Evolutionary conservation across 2,888 invertebrate species (phyloP).

Genomic region (Eustalomyia histrio): DNA sequence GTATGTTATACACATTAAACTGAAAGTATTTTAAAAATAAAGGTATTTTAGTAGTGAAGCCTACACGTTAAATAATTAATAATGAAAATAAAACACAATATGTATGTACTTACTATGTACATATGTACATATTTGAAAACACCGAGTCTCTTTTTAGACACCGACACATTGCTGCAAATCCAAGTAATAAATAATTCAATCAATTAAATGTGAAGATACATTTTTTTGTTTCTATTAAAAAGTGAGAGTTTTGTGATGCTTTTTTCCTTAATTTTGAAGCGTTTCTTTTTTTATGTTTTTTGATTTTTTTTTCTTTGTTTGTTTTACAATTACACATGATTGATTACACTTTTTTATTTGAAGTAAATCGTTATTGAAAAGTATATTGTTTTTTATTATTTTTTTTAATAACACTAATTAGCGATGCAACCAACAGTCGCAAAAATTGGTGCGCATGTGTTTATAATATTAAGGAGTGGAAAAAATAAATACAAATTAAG

Average conservation of each 20-base stretch:
- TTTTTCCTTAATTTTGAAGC: constrained; percentile 5
- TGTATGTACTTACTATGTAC: too few relatives aligned
- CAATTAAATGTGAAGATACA: not conserved
- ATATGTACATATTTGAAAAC: too few relatives aligned
- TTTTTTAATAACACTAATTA: constrained; percentile 13
- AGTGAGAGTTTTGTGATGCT: constrained; percentile 54
- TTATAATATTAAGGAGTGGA: constrained; percentile 48
- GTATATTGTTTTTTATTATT: constrained; percentile 1
- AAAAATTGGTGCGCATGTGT: constrained; percentile 54
- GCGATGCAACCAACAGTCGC: constrained; percentile 50
- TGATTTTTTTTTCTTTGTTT: not conserved
- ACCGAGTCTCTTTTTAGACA: constrained; percentile 21
- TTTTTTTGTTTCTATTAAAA: constrained; percentile 25
- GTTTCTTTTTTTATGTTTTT: not conserved
- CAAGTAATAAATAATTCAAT: not conserved
- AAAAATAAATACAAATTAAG: constrained; percentile 13
- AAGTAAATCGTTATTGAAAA: not conserved
- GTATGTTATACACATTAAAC: not conserved
- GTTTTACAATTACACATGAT: constrained; percentile 3
- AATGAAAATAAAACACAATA: not conserved
- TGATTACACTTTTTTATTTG: constrained; percentile 18
- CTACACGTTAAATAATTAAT: constrained; percentile 11
- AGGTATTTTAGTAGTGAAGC: not conserved
- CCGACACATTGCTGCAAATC: constrained; percentile 5
- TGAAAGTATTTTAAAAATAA: constrained; percentile 8